These are phyloP conservation scores for Scelioninae gen. 2 DNA, from an alignment of 2,888 invertebrate genomes.

Conservation along the genomic window DNA sequence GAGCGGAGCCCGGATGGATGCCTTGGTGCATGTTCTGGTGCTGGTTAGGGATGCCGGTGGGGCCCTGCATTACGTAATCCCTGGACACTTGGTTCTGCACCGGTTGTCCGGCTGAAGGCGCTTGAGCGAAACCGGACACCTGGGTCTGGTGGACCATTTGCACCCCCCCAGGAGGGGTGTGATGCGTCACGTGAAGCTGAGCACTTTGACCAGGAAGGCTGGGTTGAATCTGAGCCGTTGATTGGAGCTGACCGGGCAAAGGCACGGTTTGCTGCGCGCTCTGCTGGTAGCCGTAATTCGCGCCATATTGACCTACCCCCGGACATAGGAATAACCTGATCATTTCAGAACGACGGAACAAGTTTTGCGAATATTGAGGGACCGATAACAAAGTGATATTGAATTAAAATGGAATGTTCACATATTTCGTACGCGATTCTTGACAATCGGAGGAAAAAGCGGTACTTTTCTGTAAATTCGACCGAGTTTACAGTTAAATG, in stretches of 20 bases:
- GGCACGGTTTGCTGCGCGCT: constrained; percentile 68
- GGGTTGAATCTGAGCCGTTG: constrained; percentile 67
- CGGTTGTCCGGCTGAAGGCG: constrained; percentile 65
- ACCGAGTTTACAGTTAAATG: no score
- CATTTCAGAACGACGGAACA: no score
- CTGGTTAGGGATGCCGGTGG: constrained; percentile 61
- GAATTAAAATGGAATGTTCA: no score
- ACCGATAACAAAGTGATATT: no score
- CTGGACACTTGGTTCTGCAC: constrained; percentile 66
- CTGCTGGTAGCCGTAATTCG: constrained; percentile 69
- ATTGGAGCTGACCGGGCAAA: constrained; percentile 72
- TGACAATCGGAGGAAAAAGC: no score
- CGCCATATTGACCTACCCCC: constrained; percentile 53
- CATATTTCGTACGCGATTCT: no score
- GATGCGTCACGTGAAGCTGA: constrained; percentile 72
- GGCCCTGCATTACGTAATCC: constrained; percentile 68
- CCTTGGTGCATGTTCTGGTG: constrained; percentile 68
- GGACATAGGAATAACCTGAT: constrained; percentile 11
- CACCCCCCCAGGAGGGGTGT: constrained; percentile 71
- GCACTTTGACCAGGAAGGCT: constrained; percentile 72
- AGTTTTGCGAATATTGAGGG: no score
- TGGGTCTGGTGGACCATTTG: constrained; percentile 74
- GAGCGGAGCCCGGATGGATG: constrained; percentile 65
- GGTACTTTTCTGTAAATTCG: no score
- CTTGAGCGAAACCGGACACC: constrained; percentile 68